Percentiles rank a stretch among this genome's conserved stretches.
phyloP scores from a whole-genome alignment of 2,888 invertebrate genomes.

The Thyatira batis region DNA sequence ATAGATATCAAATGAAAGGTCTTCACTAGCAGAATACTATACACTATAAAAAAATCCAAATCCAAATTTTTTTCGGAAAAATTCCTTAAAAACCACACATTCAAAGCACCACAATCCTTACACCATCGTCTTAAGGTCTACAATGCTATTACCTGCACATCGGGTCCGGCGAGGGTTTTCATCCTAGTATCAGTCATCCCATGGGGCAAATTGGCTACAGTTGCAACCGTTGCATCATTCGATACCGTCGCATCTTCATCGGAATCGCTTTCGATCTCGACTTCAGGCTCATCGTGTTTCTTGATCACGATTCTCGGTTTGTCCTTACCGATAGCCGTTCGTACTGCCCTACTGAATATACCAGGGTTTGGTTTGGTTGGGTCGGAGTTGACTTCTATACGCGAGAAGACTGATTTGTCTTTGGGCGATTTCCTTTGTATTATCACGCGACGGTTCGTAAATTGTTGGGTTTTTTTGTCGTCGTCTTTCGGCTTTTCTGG shows the following conservation, averaged over 20 bases:
- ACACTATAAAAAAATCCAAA: neutral
- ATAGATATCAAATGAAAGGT: too few relatives aligned
- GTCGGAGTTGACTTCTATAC: slow-evolving; percentile 51
- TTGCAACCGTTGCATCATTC: slow-evolving; percentile 47
- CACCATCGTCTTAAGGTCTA: slow-evolving; percentile 17
- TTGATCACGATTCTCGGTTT: slow-evolving; percentile 36
- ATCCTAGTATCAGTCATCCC: slow-evolving; percentile 74
- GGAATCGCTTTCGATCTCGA: slow-evolving; percentile 54
- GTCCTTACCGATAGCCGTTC: slow-evolving; percentile 53
- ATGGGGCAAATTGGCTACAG: slow-evolving; percentile 63
- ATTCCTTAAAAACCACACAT: neutral
- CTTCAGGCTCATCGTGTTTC: slow-evolving; percentile 46
- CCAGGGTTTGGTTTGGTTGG: slow-evolving; percentile 57
- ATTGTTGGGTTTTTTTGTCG: slow-evolving; percentile 35
- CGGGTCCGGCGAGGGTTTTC: slow-evolving; percentile 64
- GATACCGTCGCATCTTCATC: slow-evolving; percentile 45
- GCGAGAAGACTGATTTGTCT: slow-evolving; percentile 55
- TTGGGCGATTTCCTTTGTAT: slow-evolving; percentile 63
- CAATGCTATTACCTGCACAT: slow-evolving; percentile 68
- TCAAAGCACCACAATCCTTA: slow-evolving; percentile 3
- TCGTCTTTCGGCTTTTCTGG: slow-evolving; percentile 38
- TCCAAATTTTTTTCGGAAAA: neutral
- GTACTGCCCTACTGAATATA: slow-evolving; percentile 68
- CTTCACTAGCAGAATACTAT: too few relatives aligned
- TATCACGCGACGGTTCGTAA: slow-evolving; percentile 65